Base-by-base conservation (phyloP, 2,113 vertebrate species). In the Callocephalon fimbriatum region DNA sequence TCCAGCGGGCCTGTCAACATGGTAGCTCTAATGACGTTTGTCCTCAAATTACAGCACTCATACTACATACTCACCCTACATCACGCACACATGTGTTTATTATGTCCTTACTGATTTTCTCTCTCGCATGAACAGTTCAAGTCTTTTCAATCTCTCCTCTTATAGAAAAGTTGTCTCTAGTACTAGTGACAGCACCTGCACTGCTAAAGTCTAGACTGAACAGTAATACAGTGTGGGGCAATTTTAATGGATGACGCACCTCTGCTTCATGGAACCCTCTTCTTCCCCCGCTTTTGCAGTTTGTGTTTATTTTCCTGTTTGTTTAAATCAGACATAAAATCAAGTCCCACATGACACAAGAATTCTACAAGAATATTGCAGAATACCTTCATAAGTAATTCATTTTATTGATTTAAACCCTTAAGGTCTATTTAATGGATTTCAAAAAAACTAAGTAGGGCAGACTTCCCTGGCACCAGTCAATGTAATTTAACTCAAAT, bases 401-500 rank as follows among this genome's bases (percentile, higher is more conserved):
- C 72, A 10, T 74, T 56, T 19, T 42, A 73, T 68, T 86, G 54
- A 86, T 79, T 91, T 77, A 71, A 83, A 59, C 23, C 16, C 9
- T 40, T 73, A 10, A 56, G 51, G 40, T 95, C 45, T 90, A 51
- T 66, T 70, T 87, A 67, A 81, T 27, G 20, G 66, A 73, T 72
- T 89, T 56, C 1, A 29, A 37, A 56, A 89, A 51, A 61, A 82
- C 22, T 82, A 47, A 81, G 87, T 54, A 84, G 81, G 73, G 51
- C 19, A 79, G 79, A n/a, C 76, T 82, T 31, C 48, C 67, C 56
- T 56, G 48, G 92, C 59, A 84, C 35, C 35, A 77, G 79, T 66
- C 79, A 81, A 66, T 35, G 53, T 72, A 81, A 85, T 93, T 81
- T 97, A 95, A 83, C 81, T 62, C 90, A 97, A 86, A 87, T 85